Evolutionary conservation across 1,140 invertebrate species (phyloP).

Genomic region (Marisa cornuarietis): DNA sequence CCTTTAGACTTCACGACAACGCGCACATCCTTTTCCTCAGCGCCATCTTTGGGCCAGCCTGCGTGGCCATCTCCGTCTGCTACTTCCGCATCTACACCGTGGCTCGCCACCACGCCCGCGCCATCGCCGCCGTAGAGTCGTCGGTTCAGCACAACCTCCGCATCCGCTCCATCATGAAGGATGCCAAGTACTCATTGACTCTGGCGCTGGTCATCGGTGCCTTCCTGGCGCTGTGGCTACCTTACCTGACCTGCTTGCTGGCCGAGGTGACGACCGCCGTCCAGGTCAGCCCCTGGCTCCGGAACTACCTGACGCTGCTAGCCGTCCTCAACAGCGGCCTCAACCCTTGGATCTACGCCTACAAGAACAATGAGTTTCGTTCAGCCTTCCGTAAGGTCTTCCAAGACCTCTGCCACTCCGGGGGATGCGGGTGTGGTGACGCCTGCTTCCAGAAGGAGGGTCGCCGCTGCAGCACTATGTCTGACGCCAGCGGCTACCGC

Average conservation of each 20-base stretch:
- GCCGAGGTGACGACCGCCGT: slow-evolving; percentile 70
- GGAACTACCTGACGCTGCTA: slow-evolving; percentile 70
- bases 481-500: slow-evolving; percentile 14
- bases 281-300: slow-evolving; percentile 68
- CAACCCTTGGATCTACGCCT: slow-evolving; percentile 78
- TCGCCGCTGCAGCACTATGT: slow-evolving; percentile 17
- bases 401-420: slow-evolving; percentile 15
- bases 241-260: slow-evolving; percentile 72
- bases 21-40: slow-evolving; percentile 41
- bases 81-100: slow-evolving; percentile 76
- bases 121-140: slow-evolving; percentile 74
- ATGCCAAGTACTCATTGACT: slow-evolving; percentile 72
- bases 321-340: slow-evolving; percentile 72
- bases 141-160: slow-evolving; percentile 67
- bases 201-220: slow-evolving; percentile 74
- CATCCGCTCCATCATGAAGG: slow-evolving; percentile 41
- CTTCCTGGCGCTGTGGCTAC: slow-evolving; percentile 74
- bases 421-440: too few relatives aligned
- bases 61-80: slow-evolving; percentile 70
- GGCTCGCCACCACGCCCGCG: slow-evolving; percentile 73
- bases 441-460: not conserved
- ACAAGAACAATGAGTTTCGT: slow-evolving; percentile 74
- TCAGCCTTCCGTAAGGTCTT: slow-evolving; percentile 70
- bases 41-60: slow-evolving; percentile 49
- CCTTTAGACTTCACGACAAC: slow-evolving; percentile 46